A percentile compares a stretch with the other conserved stretches of the same genome.
Evolutionary conservation across 2,888 invertebrate genomes (phyloP).

Genomic region (Chouioia cunea): DNA sequence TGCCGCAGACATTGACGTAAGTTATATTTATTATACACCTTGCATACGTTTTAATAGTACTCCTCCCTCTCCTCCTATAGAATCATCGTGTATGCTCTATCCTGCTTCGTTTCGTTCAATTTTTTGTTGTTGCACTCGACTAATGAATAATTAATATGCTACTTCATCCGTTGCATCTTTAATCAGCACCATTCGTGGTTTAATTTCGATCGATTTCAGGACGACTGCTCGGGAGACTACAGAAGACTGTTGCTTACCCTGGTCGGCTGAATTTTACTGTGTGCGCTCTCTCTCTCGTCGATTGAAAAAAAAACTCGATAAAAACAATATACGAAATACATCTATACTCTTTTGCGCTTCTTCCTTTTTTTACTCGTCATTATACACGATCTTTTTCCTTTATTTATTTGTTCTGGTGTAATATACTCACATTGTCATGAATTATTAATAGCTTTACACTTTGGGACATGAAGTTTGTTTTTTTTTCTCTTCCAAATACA

Average conservation of each 20-base stretch:
- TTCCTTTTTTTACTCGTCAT: constrained; percentile 7
- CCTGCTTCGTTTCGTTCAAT: constrained; percentile 51
- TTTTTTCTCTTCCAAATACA: constrained; percentile 1
- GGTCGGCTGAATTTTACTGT: constrained; percentile 64
- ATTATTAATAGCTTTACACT: constrained; percentile 14
- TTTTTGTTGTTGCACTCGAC: constrained; percentile 35
- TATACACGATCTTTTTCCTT: constrained; percentile 7
- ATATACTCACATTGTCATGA: constrained; percentile 21
- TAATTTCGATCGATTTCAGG: constrained; percentile 72
- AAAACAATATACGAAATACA: neutral
- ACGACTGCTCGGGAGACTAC: constrained; percentile 89
- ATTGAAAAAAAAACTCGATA: constrained; percentile 12
- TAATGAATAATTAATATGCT: constrained; percentile 37
- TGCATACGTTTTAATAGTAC: neutral
- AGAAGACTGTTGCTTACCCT: constrained; percentile 85
- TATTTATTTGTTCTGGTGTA: constrained; percentile 17
- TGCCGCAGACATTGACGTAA: constrained; percentile 85
- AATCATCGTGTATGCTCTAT: neutral
- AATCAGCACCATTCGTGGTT: constrained; percentile 40
- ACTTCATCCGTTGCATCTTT: constrained; percentile 24
- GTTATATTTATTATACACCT: constrained; percentile 50
- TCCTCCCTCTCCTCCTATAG: neutral
- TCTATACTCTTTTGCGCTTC: constrained; percentile 1
- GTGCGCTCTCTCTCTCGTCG: neutral
- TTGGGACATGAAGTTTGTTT: constrained; percentile 22